Evolutionary conservation across 2,888 invertebrate genomes (phyloP).

Genomic region (Gibbula magus): DNA sequence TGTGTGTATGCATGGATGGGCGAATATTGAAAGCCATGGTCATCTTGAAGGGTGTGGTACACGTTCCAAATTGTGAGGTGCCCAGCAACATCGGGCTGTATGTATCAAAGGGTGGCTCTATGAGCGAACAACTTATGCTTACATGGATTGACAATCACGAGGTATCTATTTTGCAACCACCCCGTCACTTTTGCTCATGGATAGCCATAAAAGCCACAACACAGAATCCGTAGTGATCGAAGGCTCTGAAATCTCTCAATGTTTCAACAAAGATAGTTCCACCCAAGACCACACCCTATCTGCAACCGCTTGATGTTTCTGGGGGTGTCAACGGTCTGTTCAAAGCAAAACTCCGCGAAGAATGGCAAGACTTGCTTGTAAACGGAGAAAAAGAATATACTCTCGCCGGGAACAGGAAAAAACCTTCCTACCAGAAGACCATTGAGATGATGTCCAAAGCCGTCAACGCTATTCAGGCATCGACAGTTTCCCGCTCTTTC

Average conservation of each 20-base stretch:
- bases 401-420: background rate
- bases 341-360: background rate
- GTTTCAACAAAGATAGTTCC: background rate
- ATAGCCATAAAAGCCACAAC: background rate
- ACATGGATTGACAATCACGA: background rate
- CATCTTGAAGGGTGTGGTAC: background rate
- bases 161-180: background rate
- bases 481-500: no score
- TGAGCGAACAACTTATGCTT: constrained; percentile 1
- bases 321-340: background rate
- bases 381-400: constrained; percentile 1
- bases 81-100: background rate
- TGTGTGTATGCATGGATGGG: background rate
- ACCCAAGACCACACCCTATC: constrained; percentile 5
- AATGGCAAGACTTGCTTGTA: background rate
- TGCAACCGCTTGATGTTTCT: constrained; percentile 1
- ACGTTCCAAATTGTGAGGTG: background rate
- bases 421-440: background rate
- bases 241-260: background rate
- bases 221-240: background rate
- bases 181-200: background rate
- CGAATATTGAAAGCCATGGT: background rate
- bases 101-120: background rate
- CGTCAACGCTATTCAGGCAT: background rate
- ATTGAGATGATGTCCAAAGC: background rate